Percentiles rank a stretch among this genome's conserved stretches.
phyloP scores from a whole-genome alignment of 1,140 invertebrate genomes.

The Neomicropteryx cornuta region DNA sequence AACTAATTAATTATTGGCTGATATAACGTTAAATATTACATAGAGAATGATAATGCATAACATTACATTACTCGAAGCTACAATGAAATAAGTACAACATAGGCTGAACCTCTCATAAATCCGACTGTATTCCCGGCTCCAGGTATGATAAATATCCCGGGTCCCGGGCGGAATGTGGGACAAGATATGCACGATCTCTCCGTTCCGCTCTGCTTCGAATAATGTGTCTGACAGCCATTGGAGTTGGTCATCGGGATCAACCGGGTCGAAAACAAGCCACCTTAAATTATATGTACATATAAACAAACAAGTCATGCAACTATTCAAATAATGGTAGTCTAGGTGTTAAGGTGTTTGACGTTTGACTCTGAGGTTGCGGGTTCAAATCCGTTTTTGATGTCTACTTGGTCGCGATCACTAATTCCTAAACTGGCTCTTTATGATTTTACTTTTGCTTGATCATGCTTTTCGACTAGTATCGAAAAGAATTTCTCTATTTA shows the following conservation, averaged over 20 bases:
- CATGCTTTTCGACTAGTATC: no score
- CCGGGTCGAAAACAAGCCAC: slow-evolving; percentile 40
- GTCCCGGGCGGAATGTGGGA: slow-evolving; percentile 62
- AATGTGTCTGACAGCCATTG: slow-evolving; percentile 56
- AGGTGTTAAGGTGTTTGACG: no score
- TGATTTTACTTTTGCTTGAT: no score
- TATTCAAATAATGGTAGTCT: slow-evolving; percentile 1
- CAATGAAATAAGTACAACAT: no score
- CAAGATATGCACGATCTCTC: slow-evolving; percentile 64
- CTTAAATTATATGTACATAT: slow-evolving; percentile 15
- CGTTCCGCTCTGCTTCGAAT: slow-evolving; percentile 48
- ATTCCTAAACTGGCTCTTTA: no score
- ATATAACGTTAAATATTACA: no score
- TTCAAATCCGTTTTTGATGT: no score
- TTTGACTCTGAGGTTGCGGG: no score
- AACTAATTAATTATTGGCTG: no score
- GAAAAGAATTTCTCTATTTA: no score
- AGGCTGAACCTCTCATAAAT: slow-evolving; percentile 28
- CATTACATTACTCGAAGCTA: no score
- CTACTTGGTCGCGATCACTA: no score
- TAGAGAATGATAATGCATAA: not conserved
- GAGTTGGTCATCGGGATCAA: slow-evolving; percentile 50
- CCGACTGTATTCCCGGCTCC: slow-evolving; percentile 42
- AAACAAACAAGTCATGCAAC: slow-evolving; percentile 3
- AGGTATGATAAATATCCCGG: slow-evolving; percentile 47